Evolutionary conservation across 2,888 invertebrate species (phyloP).

Genomic region (Scaptomyza reducta): DNA sequence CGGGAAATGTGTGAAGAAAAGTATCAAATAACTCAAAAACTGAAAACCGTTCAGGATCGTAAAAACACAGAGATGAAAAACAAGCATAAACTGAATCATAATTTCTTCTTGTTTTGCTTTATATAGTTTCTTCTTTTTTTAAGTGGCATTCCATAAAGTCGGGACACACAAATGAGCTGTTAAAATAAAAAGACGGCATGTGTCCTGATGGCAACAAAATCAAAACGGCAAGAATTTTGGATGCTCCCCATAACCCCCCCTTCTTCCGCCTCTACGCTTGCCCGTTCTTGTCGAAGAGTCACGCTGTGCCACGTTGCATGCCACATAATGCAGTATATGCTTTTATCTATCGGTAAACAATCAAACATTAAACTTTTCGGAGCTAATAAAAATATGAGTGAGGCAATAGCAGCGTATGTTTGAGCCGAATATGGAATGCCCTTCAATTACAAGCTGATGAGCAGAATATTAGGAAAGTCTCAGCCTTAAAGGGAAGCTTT

Average conservation of each 20-base stretch:
- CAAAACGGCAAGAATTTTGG: conserved; percentile 44
- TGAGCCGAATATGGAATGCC: conserved; percentile 13
- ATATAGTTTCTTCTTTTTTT: conserved; percentile 7
- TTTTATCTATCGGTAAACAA: conserved; percentile 15
- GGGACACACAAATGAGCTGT: conserved; percentile 66
- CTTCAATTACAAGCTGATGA: conserved; percentile 9
- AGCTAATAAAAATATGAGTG: background rate
- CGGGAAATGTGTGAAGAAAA: conserved; percentile 70
- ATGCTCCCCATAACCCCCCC: background rate
- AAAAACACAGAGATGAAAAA: conserved; percentile 21
- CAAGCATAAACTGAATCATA: conserved; percentile 49
- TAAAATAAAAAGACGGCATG: conserved; percentile 75
- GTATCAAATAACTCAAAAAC: conserved; percentile 72
- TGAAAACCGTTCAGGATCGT: conserved; percentile 23
- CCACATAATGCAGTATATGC: conserved; percentile 33
- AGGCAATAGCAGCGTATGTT: background rate
- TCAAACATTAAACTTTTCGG: conserved; percentile 10
- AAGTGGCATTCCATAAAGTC: conserved; percentile 49
- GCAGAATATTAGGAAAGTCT: no score
- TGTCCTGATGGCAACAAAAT: conserved; percentile 51
- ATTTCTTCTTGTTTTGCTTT: conserved; percentile 11
- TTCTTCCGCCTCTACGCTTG: no score
- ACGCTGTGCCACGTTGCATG: conserved; percentile 31
- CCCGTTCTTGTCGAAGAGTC: conserved; percentile 2
- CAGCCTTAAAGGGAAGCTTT: no score